Base-by-base conservation (phyloP, 2,797 vertebrate species). In the Clarias laeviceps region DNA sequence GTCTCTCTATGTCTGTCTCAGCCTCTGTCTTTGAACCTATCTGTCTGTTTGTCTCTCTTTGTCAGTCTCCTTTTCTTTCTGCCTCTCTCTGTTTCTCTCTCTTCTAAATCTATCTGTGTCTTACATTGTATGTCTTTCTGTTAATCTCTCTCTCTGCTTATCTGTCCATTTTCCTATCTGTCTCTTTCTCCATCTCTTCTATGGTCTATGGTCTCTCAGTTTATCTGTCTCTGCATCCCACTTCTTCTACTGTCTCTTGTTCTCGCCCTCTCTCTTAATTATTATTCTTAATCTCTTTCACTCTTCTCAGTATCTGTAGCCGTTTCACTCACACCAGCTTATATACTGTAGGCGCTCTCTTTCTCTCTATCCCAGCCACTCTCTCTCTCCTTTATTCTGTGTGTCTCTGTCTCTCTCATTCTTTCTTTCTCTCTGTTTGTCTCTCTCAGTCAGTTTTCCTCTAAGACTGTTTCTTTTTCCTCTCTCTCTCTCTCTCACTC, bases 201-300 rank as follows among this genome's bases (percentile, higher is more conserved):
- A 40, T 40, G 4, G 2, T 18, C 59, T 15, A 7, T 40, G 37
- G 2, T 68, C 5, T 70, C 7, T 70, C 20, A 11, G 18, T 11
- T 20, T 59, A 2, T 32, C 37, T 40, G 37, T 40, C 37, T 40
- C 37, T 40, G 37, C 37, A 8, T 40, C 5, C 6, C 37, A 40
- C 37, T 40, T 40, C 37, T 40, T 40, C 37, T 40, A 40, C 37
- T 40, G 37, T 7, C 37, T 40, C 37, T 40, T 40, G 37, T 37
- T 59, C 54, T 80, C 11, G 54, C n/a, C 7, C n/a, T 56, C 64
- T 76, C 66, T 27, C 68, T 68, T 45, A 40, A 14, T 40, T n/a
- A 56, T 80, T 37, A 22, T 34, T 68, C 62, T 80, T 37, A 83
- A 83, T 83, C 82, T 83, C 45, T 83, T 24, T 56, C 70, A 37